These are phyloP conservation scores for Poecilia velifera DNA, from an alignment of 2,797 vertebrate species.

Conservation along the genomic window DNA sequence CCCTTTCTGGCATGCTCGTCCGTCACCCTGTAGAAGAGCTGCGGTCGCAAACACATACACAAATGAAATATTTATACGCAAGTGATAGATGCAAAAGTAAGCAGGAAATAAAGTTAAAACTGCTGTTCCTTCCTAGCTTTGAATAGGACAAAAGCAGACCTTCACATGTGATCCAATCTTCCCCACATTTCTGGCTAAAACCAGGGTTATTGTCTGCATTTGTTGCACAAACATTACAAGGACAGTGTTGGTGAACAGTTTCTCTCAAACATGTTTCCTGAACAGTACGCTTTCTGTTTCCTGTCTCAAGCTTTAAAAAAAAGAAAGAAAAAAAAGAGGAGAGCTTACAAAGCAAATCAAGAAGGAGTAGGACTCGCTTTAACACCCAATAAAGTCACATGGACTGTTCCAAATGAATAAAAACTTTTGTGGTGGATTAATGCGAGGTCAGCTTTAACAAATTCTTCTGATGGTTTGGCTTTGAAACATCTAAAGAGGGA, in stretches of 20 bases:
- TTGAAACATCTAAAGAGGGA: constrained; percentile 41
- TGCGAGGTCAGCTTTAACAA: constrained; percentile 44
- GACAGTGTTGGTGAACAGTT: constrained; percentile 30
- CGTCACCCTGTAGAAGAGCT: constrained; percentile 97
- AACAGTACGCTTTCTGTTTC: constrained; percentile 56
- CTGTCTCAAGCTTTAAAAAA: constrained; percentile 37
- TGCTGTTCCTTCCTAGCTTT: constrained; percentile 31
- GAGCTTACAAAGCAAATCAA: constrained; percentile 48
- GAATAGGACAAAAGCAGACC: constrained; percentile 39
- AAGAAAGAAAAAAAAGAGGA: constrained; percentile 51
- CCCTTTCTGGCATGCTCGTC: constrained; percentile 94
- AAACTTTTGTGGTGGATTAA: constrained; percentile 69
- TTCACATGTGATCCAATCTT: constrained; percentile 11
- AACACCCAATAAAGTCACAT: constrained; percentile 70
- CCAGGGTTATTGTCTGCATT: not conserved
- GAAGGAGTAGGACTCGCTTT: constrained; percentile 50
- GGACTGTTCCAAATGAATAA: constrained; percentile 69
- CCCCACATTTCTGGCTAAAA: not conserved
- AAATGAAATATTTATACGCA: constrained; percentile 16
- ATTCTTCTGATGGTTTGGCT: constrained; percentile 60
- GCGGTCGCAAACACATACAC: constrained; percentile 15
- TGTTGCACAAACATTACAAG: constrained; percentile 12
- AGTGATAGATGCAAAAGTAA: constrained; percentile 11
- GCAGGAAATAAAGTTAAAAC: constrained; percentile 32
- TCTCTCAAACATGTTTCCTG: constrained; percentile 36